Evolutionary conservation across 2,797 vertebrate genomes (phyloP).

Genomic region (Odontamblyopus lacepedii): DNA sequence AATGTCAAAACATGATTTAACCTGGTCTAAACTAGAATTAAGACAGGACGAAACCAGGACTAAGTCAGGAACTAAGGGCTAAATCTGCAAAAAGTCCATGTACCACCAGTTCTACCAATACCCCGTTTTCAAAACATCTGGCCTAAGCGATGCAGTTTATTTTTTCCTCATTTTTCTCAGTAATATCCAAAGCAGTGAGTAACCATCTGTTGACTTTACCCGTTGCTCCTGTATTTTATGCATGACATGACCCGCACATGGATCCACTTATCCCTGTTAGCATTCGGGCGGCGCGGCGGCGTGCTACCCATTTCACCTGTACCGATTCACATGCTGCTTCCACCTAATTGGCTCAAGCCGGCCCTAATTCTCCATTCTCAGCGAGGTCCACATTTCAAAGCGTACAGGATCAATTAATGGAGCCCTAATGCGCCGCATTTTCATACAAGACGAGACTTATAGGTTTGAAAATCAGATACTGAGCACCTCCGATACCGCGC

Average conservation of each 20-base stretch:
- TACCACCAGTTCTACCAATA: not conserved
- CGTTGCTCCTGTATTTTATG: slow-evolving; percentile 48
- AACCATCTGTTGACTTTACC: slow-evolving; percentile 49
- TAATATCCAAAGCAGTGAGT: slow-evolving; percentile 10
- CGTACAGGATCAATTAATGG: slow-evolving; percentile 76
- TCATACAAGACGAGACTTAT: slow-evolving; percentile 60
- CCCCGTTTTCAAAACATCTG: not conserved
- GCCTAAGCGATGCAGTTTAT: not conserved
- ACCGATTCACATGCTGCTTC: slow-evolving; percentile 71
- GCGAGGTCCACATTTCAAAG: slow-evolving; percentile 77
- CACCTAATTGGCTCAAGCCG: slow-evolving; percentile 74
- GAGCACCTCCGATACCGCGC: slow-evolving; percentile 42
- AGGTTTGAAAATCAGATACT: slow-evolving; percentile 60
- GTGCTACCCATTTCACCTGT: slow-evolving; percentile 78
- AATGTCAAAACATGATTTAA: too few relatives aligned
- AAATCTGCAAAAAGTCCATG: not conserved
- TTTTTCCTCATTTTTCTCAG: not conserved
- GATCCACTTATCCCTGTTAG: slow-evolving; percentile 63
- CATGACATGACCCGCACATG: slow-evolving; percentile 47
- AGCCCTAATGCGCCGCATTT: slow-evolving; percentile 75
- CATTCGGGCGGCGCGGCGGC: slow-evolving; percentile 60
- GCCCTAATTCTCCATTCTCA: slow-evolving; percentile 70
- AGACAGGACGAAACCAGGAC: too few relatives aligned
- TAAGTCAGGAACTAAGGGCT: not conserved
- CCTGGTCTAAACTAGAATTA: too few relatives aligned